Evolutionary conservation across 1,140 invertebrate species (phyloP).

Genomic region (Aphelenchoides besseyi): DNA sequence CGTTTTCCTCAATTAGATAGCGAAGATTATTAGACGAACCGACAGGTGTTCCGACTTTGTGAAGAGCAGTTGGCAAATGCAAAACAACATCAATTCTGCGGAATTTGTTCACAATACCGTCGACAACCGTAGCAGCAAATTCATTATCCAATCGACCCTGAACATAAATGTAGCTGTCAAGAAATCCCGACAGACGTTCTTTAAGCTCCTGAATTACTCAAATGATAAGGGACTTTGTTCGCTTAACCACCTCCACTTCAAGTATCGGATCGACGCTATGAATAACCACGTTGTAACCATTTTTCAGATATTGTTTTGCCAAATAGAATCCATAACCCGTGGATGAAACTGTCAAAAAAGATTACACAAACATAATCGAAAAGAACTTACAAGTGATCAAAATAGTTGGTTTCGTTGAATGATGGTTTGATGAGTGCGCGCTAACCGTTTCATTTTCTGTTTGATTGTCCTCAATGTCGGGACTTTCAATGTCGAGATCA

Average conservation of each 20-base stretch:
- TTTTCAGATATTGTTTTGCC: background rate
- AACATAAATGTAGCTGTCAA: background rate
- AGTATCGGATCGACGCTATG: background rate
- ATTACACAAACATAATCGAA: background rate
- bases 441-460: no score
- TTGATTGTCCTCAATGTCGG: no score
- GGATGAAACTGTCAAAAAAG: background rate
- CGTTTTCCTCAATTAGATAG: background rate
- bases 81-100: background rate
- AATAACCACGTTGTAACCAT: background rate
- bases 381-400: slow-evolving; percentile 6
- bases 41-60: background rate
- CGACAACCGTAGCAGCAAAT: background rate
- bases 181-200: background rate
- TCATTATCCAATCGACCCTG: background rate
- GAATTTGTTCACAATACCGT: background rate
- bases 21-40: background rate
- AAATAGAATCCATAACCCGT: background rate
- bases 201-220: background rate
- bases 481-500: no score
- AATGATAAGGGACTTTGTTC: no score
- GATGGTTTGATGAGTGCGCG: no score
- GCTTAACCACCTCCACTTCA: background rate
- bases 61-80: background rate
- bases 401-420: no score